A percentile compares a stretch with the other conserved stretches of the same genome.
Evolutionary conservation across 2,113 vertebrate genomes (phyloP).

Genomic region (Thomomys bottae): DNA sequence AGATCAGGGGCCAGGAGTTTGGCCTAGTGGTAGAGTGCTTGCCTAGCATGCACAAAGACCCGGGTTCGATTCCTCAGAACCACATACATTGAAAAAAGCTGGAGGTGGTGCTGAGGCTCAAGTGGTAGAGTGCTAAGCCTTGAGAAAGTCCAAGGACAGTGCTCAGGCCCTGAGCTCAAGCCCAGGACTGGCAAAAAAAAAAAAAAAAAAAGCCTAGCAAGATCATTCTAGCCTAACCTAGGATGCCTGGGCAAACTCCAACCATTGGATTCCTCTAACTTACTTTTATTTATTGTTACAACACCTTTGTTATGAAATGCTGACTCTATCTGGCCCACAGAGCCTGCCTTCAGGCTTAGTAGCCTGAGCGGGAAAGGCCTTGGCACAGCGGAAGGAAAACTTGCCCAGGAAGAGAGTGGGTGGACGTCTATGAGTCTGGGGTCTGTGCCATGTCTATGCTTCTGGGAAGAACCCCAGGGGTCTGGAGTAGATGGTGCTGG

Average conservation of each 20-base stretch:
- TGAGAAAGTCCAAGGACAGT: too few relatives aligned
- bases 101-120: too few relatives aligned
- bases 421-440: background rate
- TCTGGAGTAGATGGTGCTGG: constrained; percentile 17
- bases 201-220: too few relatives aligned
- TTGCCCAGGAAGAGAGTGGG: constrained; percentile 39
- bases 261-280: constrained; percentile 20
- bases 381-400: constrained; percentile 39
- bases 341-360: constrained; percentile 47
- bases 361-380: constrained; percentile 30
- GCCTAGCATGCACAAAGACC: too few relatives aligned
- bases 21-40: too few relatives aligned
- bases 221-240: constrained; percentile 11
- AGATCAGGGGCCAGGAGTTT: too few relatives aligned
- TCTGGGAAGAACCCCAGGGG: constrained; percentile 26
- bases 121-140: too few relatives aligned
- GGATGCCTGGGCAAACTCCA: constrained; percentile 30
- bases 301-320: constrained; percentile 46
- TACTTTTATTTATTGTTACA: constrained; percentile 43
- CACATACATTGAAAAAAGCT: too few relatives aligned
- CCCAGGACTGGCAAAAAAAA: too few relatives aligned
- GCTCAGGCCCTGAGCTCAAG: too few relatives aligned
- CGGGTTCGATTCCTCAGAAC: too few relatives aligned
- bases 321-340: constrained; percentile 44
- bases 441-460: constrained; percentile 34